Evolutionary conservation across 2,113 vertebrate species (phyloP).

Genomic region (Cepphus grylle): DNA sequence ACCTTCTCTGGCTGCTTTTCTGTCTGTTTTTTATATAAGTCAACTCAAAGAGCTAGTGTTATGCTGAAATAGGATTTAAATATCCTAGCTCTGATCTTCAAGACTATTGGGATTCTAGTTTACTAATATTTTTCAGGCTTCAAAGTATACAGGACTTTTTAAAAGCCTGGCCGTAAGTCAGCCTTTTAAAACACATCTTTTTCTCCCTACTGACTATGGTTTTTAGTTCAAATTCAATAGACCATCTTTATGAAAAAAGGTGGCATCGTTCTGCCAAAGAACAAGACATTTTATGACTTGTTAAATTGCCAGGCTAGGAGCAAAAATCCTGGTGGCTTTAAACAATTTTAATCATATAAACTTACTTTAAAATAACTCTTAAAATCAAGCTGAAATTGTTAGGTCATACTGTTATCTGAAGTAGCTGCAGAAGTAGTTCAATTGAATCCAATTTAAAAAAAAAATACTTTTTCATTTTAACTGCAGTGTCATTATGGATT

Average conservation of each 20-base stretch:
- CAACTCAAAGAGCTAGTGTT: background rate
- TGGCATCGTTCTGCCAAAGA: background rate
- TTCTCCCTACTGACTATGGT: background rate
- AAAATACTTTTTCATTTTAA: conserved; percentile 40
- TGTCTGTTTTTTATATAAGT: background rate
- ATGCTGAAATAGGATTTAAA: background rate
- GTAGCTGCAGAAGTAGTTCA: conserved; percentile 44
- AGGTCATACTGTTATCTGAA: conserved; percentile 40
- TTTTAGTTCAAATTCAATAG: background rate
- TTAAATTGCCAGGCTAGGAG: conserved; percentile 27
- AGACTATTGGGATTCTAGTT: background rate
- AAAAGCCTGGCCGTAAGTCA: background rate
- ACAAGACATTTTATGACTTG: conserved; percentile 11
- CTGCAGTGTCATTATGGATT: conserved; percentile 38
- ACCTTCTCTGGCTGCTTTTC: background rate
- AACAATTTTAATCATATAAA: conserved; percentile 58
- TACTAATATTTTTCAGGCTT: background rate
- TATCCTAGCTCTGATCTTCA: background rate
- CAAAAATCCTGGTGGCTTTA: conserved; percentile 20
- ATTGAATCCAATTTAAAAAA: conserved; percentile 48
- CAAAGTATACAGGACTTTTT: background rate
- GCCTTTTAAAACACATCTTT: background rate
- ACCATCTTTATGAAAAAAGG: background rate
- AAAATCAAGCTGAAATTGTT: conserved; percentile 59
- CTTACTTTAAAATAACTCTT: conserved; percentile 46